phyloP scores from a whole-genome alignment of 2,797 vertebrate species.

The Fundulus diaphanus region DNA sequence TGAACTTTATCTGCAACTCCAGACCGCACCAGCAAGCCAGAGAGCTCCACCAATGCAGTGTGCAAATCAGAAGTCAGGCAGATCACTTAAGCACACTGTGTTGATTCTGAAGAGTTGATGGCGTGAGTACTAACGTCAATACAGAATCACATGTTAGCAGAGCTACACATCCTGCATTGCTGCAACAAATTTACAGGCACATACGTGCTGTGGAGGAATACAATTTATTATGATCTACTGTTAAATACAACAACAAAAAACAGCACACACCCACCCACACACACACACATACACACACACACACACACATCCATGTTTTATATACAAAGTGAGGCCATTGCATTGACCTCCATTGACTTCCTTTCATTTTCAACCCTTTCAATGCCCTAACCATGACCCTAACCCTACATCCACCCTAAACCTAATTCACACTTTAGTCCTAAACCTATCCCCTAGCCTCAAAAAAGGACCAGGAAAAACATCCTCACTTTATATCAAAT shows the following conservation, averaged over 20 bases:
- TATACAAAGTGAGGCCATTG: too few relatives aligned
- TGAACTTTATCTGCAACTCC: conserved; percentile 72
- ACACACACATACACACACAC: not conserved
- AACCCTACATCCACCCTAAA: too few relatives aligned
- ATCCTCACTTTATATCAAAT: too few relatives aligned
- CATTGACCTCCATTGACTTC: too few relatives aligned
- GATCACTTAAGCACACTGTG: conserved; percentile 28
- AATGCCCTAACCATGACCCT: too few relatives aligned
- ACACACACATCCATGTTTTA: too few relatives aligned
- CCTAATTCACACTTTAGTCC: too few relatives aligned
- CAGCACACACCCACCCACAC: not conserved
- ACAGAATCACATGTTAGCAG: not conserved
- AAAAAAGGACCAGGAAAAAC: too few relatives aligned
- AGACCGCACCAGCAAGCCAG: conserved; percentile 55
- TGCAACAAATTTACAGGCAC: not conserved
- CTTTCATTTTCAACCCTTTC: too few relatives aligned
- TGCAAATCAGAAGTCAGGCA: conserved; percentile 35
- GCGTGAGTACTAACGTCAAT: not conserved
- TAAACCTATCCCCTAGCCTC: too few relatives aligned
- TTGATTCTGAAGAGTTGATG: conserved; percentile 48
- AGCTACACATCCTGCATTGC: not conserved
- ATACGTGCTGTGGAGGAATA: not conserved
- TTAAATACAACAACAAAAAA: not conserved
- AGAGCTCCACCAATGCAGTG: conserved; percentile 33
- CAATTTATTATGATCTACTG: not conserved